Percentiles rank a stretch among this genome's conserved stretches.
Conservation (phyloP, 2,113 vertebrate species). For the Dromaius novaehollandiae region DNA sequence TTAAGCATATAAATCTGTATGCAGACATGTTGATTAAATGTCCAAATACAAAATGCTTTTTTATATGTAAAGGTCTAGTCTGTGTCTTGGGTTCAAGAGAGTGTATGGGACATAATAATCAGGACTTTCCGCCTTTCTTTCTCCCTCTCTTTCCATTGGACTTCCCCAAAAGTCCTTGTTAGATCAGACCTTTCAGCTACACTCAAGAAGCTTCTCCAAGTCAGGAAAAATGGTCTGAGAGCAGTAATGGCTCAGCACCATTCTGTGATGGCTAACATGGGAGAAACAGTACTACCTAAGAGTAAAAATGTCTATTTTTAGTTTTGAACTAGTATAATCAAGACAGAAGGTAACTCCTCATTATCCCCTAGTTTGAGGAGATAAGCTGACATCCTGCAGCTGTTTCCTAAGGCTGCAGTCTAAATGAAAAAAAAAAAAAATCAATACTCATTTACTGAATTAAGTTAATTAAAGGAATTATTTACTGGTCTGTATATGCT, state of each 20-base stretch:
- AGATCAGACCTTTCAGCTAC: background rate
- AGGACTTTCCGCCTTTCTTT: background rate
- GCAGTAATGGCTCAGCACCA: background rate
- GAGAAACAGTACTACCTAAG: background rate
- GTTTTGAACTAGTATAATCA: background rate
- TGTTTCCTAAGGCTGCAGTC: background rate
- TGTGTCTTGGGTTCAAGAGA: background rate
- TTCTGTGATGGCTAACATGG: background rate
- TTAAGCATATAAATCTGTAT: background rate
- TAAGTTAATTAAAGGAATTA: background rate
- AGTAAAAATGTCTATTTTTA: background rate
- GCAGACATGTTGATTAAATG: background rate
- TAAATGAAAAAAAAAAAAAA: background rate
- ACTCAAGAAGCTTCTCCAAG: background rate
- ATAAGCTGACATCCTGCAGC: background rate
- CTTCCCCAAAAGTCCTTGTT: background rate
- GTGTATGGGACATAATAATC: background rate
- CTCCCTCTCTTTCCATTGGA: background rate
- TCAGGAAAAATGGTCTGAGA: background rate
- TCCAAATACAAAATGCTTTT: background rate
- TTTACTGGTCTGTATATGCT: background rate
- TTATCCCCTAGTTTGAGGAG: background rate
- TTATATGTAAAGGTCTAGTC: background rate
- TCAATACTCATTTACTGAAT: background rate
- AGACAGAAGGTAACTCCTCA: background rate